Base-by-base conservation (phyloP, 2,113 vertebrate species). In the Etheostoma cragini region DNA sequence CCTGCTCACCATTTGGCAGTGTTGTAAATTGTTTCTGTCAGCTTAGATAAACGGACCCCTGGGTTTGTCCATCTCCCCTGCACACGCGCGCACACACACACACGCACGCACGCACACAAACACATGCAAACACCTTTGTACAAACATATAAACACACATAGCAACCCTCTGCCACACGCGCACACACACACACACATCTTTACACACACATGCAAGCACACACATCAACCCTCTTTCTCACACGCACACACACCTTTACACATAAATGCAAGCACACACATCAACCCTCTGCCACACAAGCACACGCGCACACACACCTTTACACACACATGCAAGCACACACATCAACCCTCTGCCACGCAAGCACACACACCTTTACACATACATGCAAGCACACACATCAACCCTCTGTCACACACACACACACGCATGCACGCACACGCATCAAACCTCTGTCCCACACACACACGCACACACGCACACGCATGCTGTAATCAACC, bases 21-120 rank as follows among this genome's bases (percentile, higher is more conserved):
- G 69, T 87, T 89, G 84, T 88, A 94, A 94, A 95, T 94, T 91
- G 93, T 92, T 93, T 92, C 92, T 94, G 94, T 94, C 93, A 91
- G 88, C 84, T 88, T 83, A 94, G 92, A 94, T 94, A 93, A 94
- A 92, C 89, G 72, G 85, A 88, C 88, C 76, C 84, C 83, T 86
- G 83, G 91, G 83, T 85, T 88, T 92, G 85, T 91, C 90, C 89
- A 89, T 86, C 88, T 82, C 80, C 49, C 82, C 74, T 62, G 45
- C 72, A 35, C 74, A 67, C 52, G 65, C 68, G 61, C 76, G 73
- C 66, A 54, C 46, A 49, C 69, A 72, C 81, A 76, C 56, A 66
- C 60, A 53, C 13, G 47, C 30, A 38, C 46, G 54, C 68, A 62
- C 53, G 58, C 78, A 73, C 79, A 66, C 58, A 54, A 35, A 58